Conservation (phyloP, 2,113 vertebrate species). For the Solenodon paradoxus region DNA sequence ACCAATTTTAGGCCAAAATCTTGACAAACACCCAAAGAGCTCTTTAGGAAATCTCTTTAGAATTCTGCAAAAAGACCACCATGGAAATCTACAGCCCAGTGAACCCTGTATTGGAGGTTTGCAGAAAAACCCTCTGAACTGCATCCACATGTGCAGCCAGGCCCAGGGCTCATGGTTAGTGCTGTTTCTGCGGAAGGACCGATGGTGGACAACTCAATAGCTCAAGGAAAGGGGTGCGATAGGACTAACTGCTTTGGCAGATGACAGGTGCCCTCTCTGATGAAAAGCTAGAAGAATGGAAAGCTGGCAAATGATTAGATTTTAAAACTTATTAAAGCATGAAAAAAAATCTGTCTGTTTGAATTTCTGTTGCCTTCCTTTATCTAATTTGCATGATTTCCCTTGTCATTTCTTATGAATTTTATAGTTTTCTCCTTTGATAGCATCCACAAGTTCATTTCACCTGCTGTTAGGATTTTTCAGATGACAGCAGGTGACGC, state of each 20-base stretch:
- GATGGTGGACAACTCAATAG: neutral
- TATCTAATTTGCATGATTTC: neutral
- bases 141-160: neutral
- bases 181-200: neutral
- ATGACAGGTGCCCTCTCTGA: neutral
- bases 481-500: neutral
- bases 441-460: neutral
- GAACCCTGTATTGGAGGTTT: neutral
- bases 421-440: neutral
- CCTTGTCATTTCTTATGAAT: neutral
- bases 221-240: neutral
- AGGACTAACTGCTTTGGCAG: neutral
- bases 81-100: neutral
- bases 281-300: neutral
- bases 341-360: neutral
- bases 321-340: neutral
- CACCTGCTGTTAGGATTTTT: neutral
- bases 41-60: neutral
- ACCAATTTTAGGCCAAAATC: neutral
- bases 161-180: neutral
- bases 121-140: neutral
- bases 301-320: neutral
- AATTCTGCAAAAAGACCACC: neutral
- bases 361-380: neutral
- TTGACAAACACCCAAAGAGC: neutral